Evolutionary conservation across 2,113 vertebrate genomes (phyloP).

Genomic region (Thinocorus orbignyianus): DNA sequence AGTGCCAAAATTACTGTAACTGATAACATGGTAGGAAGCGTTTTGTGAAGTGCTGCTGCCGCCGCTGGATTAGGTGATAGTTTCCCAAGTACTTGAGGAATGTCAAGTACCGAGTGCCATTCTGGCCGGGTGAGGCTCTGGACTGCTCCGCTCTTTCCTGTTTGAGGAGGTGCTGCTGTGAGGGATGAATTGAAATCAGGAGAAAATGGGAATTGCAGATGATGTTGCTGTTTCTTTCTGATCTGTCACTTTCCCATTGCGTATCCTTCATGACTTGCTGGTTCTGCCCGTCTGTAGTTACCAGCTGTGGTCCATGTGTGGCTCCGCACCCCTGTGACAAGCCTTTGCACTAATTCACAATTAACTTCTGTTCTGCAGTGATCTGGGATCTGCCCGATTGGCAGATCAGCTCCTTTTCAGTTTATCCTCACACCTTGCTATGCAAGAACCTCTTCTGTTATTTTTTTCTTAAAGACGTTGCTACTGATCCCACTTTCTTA

Average conservation of each 20-base stretch:
- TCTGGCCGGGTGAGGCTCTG: background rate
- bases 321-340: constrained; percentile 25
- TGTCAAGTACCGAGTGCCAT: fast-evolving
- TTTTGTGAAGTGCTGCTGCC: background rate
- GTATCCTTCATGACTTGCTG: background rate
- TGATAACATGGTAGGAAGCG: background rate
- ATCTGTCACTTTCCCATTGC: background rate
- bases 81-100: background rate
- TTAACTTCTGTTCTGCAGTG: constrained; percentile 34
- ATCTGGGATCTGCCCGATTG: constrained; percentile 50
- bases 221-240: background rate
- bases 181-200: background rate
- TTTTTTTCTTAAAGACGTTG: constrained; percentile 59
- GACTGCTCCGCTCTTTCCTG: background rate
- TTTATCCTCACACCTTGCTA: constrained; percentile 76
- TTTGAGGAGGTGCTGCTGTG: background rate
- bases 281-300: background rate
- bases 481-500: constrained; percentile 70
- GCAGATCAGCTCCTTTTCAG: constrained; percentile 59
- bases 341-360: constrained; percentile 73
- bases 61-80: background rate
- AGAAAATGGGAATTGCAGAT: background rate
- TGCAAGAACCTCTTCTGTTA: constrained; percentile 75
- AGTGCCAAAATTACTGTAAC: constrained; percentile 1
- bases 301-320: background rate